phyloP scores from a whole-genome alignment of 2,888 invertebrate species.

The Diarsia mendica region DNA sequence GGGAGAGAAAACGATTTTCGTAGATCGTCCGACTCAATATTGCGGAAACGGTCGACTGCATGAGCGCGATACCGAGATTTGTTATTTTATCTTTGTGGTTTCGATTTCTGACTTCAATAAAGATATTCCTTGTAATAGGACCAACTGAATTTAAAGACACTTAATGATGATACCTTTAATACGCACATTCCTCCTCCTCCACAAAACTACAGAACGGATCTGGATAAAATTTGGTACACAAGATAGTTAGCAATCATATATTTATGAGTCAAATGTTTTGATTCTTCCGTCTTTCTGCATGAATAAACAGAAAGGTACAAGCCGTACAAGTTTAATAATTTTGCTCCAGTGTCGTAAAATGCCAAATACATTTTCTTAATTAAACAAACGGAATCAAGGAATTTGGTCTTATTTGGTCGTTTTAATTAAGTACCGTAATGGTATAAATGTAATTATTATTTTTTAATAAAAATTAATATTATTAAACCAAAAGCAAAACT shows the following conservation, averaged over 20 bases:
- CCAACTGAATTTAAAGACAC: not conserved
- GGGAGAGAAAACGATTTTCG: slow-evolving; percentile 16
- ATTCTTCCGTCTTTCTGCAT: not conserved
- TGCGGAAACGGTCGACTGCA: slow-evolving; percentile 2
- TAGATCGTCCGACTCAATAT: slow-evolving; percentile 6
- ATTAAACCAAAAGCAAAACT: not conserved
- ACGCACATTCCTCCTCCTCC: not conserved
- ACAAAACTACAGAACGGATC: no score
- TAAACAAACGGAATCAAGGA: not conserved
- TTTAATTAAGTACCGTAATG: slow-evolving; percentile 2
- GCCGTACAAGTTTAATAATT: not conserved
- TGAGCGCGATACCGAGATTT: not conserved
- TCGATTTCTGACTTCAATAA: not conserved
- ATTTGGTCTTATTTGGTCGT: not conserved
- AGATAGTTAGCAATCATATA: not conserved
- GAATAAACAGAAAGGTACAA: not conserved
- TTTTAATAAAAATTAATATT: not conserved
- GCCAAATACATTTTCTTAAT: not conserved
- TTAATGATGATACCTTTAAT: not conserved
- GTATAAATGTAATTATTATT: not conserved
- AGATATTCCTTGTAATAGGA: not conserved
- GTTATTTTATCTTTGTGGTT: not conserved
- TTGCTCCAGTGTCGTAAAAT: no score
- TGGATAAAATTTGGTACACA: no score
- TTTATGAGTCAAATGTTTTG: not conserved